phyloP scores from a whole-genome alignment of 1,140 invertebrate genomes.

The Teleopsis dalmanni region DNA sequence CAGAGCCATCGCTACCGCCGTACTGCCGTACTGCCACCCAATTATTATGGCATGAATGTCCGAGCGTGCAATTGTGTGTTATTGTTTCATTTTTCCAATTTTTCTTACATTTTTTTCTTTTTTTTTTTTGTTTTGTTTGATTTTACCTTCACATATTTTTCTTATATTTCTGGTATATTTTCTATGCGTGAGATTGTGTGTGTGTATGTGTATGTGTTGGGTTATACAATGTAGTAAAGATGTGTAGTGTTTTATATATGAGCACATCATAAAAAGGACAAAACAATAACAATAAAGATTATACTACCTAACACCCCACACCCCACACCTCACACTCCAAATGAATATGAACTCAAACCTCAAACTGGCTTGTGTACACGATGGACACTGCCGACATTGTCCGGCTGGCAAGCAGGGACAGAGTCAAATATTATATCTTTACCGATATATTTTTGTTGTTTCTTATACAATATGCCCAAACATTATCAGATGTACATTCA shows the following conservation, averaged over 20 bases:
- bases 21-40: no score
- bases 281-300: constrained; percentile 43
- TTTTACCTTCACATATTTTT: neutral
- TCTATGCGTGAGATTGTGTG: neutral
- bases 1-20: no score
- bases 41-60: constrained; percentile 33
- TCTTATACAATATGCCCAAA: no score
- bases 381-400: no score
- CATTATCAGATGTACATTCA: no score
- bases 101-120: constrained; percentile 16
- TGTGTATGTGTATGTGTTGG: neutral
- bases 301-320: constrained; percentile 15
- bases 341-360: no score
- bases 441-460: no score
- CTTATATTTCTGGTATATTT: neutral
- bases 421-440: no score
- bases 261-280: constrained; percentile 38
- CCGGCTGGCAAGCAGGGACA: no score
- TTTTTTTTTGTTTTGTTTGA: constrained; percentile 1
- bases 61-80: constrained; percentile 13
- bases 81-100: constrained; percentile 32
- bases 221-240: neutral
- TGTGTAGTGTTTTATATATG: neutral
- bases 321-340: no score
- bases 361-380: no score